phyloP scores from a whole-genome alignment of 2,113 vertebrate genomes.

The Psittacus erithacus region DNA sequence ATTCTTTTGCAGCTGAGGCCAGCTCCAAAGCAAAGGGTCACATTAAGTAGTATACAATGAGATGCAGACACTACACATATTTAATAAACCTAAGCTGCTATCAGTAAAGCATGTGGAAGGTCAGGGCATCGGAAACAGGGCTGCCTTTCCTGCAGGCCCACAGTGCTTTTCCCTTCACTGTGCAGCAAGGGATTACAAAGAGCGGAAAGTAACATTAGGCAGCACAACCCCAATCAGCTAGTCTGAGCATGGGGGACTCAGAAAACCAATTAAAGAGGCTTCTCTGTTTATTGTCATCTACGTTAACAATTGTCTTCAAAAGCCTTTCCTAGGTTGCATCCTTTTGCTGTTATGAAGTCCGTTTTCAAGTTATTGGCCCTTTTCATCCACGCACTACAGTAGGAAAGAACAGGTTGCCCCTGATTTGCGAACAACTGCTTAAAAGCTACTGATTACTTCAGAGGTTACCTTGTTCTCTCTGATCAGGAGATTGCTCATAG shows the following conservation, averaged over 20 bases:
- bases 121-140: neutral
- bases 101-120: neutral
- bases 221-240: neutral
- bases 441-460: neutral
- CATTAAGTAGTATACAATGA: neutral
- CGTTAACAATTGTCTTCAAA: neutral
- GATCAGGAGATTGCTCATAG: neutral
- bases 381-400: fast-evolving
- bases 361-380: neutral
- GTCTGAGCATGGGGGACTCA: neutral
- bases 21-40: neutral
- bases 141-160: neutral
- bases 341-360: neutral
- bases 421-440: neutral
- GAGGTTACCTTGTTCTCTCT: neutral
- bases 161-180: neutral
- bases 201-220: neutral
- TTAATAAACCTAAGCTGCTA: neutral
- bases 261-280: neutral
- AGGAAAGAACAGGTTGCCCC: neutral
- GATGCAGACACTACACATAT: neutral
- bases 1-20: neutral
- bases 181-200: neutral
- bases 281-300: slow-evolving; percentile 8
- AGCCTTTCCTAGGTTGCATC: neutral